Base-by-base conservation (phyloP, 2,888 invertebrate species). In the Rugalucina vietnamica region DNA sequence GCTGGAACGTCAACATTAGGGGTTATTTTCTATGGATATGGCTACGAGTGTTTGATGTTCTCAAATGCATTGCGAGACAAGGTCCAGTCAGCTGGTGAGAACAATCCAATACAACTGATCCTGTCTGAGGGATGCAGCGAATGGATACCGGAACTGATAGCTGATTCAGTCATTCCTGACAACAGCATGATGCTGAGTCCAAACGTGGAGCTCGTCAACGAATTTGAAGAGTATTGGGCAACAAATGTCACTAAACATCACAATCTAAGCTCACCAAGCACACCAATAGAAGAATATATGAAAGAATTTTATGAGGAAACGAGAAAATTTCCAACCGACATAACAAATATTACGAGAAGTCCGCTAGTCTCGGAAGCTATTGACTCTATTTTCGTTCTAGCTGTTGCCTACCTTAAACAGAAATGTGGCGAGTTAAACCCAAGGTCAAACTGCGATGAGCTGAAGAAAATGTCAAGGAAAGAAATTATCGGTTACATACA, bases 331-430 rank as follows among this genome's bases (percentile, higher is more conserved):
- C 70, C 34, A n/a, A 21, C 34, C n/a, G 8, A 18, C 14, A n/a
- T 37, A 24, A 1, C 34, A 21, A 34, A 70, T 34, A 21, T 34
- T 37, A 70, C 32, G 1, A 70, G 70, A 37, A 70, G 34, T 34
- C 36, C 32, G 2, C 34, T 36, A 14, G 70, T 70, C 14, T 29
- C 37, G 12, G 34, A 34, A n/a, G 37, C 37, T 18, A 34, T 92
- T 10, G 90, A 92, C 60, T 88, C 90, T 39, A 86, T 90, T 5
- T 91, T 89, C 81, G 89, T 89, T 8, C 65, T 91, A 34, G 90
- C 87, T 0, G 85, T 87, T 21, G 91, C 89, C n/a, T 65, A 91
- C 14, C 18, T 4, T 0, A 70, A 37, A 34, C n/a, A 37, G n/a
- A 70, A 5, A 70, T 70, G 70, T 70, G 70, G 0, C 14, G n/a